Evolutionary conservation across 2,113 vertebrate genomes (phyloP), one percentile per base, ranked within the genome.

Genomic region (Beaufortia kweichowensis): DNA sequence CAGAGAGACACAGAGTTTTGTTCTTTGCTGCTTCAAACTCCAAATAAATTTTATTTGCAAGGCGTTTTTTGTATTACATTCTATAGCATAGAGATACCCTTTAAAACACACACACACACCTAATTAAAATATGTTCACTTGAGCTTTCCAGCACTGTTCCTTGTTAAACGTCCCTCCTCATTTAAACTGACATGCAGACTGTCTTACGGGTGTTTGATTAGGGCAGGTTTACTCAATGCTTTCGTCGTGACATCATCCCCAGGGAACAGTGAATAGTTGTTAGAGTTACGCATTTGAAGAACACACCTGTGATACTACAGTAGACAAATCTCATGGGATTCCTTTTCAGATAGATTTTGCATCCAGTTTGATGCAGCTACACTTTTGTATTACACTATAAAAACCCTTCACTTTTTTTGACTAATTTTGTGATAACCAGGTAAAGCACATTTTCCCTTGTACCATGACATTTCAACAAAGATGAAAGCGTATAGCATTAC

Each of bases 311-410:
- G 70, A 61, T 61, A 19, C 57, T 46, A 39, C 28, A 48, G 29
- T 61, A 31, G 70, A 48, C 57, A 61, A 74, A 74, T 43, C 70
- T 39, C n/a, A 19, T 19, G 70, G 33, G 70, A 73, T 73, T 41
- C 23, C n/a, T 73, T 73, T 29, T 60, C 33, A 59, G 29, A 73
- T 19, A 73, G 70, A 46, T 60, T 15, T 73, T 61, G 55, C 56
- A 59, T 31, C 11, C 68, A 26, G 68, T 41, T 41, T 53, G 31
- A 59, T 35, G 23, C 21, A 1, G 14, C 33, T 41, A 35, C 53
- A 39, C 33, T 59, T 59, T 53, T 26, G 31, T 41, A 56, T 1
- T n/a, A 50, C 21, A 6, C 10, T 24, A 41, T 21, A 56, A 15
- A 39, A 28, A 61, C 17, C 19, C 10, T 11, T 21, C 1, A 35